These are phyloP conservation scores for Brassicogethes aeneus DNA, from an alignment of 2,888 invertebrate species.

Conservation along the genomic window DNA sequence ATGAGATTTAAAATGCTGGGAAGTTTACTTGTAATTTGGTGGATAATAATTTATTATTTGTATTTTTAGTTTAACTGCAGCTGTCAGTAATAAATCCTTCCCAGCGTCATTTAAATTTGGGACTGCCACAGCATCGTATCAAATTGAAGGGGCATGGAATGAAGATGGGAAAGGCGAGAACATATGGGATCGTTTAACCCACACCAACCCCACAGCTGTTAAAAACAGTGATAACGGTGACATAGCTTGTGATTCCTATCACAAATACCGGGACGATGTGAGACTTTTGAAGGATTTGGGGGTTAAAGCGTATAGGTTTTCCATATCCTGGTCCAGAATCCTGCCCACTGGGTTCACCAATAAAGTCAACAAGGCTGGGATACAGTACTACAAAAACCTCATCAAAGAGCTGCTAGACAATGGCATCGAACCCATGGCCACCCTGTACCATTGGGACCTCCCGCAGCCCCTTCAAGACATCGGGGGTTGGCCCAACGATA, in stretches of 20 bases:
- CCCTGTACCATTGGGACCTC: constrained; percentile 48
- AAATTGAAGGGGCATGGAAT: constrained; percentile 38
- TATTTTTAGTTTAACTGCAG: no score
- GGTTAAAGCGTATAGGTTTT: constrained; percentile 60
- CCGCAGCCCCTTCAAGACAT: constrained; percentile 41
- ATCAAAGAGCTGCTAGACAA: constrained; percentile 45
- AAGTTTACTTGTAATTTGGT: no score
- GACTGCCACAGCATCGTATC: constrained; percentile 43
- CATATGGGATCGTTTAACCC: constrained; percentile 26
- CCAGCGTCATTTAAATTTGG: constrained; percentile 37
- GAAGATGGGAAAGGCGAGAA: constrained; percentile 23
- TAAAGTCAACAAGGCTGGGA: constrained; percentile 56
- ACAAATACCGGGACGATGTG: constrained; percentile 54
- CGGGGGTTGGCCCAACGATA: constrained; percentile 44
- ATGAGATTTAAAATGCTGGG: no score
- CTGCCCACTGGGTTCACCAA: constrained; percentile 61
- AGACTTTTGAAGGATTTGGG: constrained; percentile 53
- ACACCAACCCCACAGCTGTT: constrained; percentile 44
- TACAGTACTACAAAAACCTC: constrained; percentile 54
- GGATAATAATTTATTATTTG: no score
- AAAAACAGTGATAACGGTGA: constrained; percentile 51
- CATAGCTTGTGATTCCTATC: constrained; percentile 60
- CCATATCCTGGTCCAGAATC: constrained; percentile 68
- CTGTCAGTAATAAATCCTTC: no score
- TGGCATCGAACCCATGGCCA: constrained; percentile 48